Percentiles rank a stretch among this genome's conserved stretches.
These are phyloP conservation scores for Eleutherodactylus coqui DNA, from an alignment of 2,797 vertebrate genomes.

Conservation along the genomic window DNA sequence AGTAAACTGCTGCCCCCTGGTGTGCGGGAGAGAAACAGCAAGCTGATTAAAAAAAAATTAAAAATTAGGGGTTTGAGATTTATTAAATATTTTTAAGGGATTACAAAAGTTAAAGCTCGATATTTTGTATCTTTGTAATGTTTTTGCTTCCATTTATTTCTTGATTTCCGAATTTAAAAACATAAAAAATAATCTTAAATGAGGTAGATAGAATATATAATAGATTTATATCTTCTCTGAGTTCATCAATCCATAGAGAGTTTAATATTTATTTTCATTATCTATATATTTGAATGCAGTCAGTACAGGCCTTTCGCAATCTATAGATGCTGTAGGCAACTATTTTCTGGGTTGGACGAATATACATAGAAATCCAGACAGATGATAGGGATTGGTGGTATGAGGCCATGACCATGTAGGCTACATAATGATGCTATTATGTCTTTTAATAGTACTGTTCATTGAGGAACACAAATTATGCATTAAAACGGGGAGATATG, in stretches of 20 bases:
- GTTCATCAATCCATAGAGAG: background rate
- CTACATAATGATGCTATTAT: background rate
- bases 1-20: constrained; percentile 48
- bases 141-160: background rate
- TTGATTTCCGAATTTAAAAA: background rate
- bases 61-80: background rate
- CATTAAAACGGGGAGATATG: background rate
- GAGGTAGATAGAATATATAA: too few species aligned
- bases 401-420: background rate
- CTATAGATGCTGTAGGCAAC: background rate
- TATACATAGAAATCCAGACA: background rate
- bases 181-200: too few species aligned
- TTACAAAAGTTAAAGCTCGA: background rate
- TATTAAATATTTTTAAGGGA: background rate
- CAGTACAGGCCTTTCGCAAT: too few species aligned
- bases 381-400: background rate
- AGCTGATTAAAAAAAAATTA: background rate
- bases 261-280: too few species aligned
- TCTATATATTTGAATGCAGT: too few species aligned
- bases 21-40: constrained; percentile 11
- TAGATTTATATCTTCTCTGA: background rate
- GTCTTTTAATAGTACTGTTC: background rate
- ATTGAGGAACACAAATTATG: background rate
- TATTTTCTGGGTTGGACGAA: background rate
- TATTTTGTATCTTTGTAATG: background rate